phyloP scores from a whole-genome alignment of 2,888 invertebrate species.

The Drosophila demipolita region DNA sequence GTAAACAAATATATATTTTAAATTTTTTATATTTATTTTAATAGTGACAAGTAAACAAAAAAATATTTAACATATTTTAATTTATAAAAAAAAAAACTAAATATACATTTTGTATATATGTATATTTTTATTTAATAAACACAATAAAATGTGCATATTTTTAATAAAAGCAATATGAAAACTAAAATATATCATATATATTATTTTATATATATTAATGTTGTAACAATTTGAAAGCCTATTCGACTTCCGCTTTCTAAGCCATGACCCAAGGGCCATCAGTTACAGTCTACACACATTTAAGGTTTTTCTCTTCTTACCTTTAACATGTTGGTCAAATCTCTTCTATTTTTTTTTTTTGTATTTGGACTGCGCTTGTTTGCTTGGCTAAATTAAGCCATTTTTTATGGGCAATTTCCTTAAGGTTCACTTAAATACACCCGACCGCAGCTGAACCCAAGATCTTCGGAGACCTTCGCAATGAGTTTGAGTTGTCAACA shows the following conservation, averaged over 20 bases:
- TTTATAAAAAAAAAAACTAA: too few species aligned
- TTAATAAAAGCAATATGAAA: not conserved
- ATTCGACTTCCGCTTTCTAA: conserved; percentile 54
- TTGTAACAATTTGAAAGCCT: not conserved
- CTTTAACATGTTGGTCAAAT: conserved; percentile 36
- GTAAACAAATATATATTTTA: too few species aligned
- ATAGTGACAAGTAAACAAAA: too few species aligned
- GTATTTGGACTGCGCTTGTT: conserved; percentile 11
- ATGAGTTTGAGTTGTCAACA: conserved; percentile 68
- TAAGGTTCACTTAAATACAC: conserved; percentile 62
- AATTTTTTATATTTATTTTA: too few species aligned
- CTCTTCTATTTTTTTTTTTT: not conserved
- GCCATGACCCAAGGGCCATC: conserved; percentile 17
- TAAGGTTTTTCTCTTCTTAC: conserved; percentile 45
- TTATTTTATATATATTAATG: not conserved
- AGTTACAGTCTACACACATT: conserved; percentile 20
- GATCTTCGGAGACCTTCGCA: conserved; percentile 25
- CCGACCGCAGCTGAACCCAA: conserved; percentile 35
- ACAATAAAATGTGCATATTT: not conserved
- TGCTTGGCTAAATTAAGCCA: conserved; percentile 71
- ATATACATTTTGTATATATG: too few species aligned
- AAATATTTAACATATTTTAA: too few species aligned
- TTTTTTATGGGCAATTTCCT: conserved; percentile 83
- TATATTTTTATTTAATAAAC: too few species aligned
- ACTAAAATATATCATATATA: not conserved